Evolutionary conservation across 2,888 invertebrate species (phyloP).

Genomic region (Morinoia aosen): DNA sequence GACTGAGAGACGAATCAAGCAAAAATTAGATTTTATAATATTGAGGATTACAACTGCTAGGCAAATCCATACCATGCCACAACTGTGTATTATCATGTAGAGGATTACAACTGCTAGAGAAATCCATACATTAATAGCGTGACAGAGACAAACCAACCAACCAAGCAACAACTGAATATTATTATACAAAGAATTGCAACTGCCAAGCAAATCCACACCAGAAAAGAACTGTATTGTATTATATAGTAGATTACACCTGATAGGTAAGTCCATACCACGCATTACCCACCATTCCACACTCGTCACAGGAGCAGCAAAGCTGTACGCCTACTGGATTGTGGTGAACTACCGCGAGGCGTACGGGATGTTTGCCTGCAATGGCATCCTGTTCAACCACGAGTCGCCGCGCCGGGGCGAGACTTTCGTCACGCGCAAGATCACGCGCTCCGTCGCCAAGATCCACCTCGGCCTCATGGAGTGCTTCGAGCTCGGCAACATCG

Average conservation of each 20-base stretch:
- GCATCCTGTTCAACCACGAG: slow-evolving; percentile 96
- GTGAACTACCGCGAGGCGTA: slow-evolving; percentile 96
- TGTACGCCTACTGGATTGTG: slow-evolving; percentile 96
- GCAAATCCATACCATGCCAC: too few species aligned
- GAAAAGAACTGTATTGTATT: too few species aligned
- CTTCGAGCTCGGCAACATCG: slow-evolving; percentile 93
- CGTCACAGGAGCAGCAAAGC: slow-evolving; percentile 88
- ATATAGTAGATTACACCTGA: too few species aligned
- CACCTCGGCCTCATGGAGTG: slow-evolving; percentile 86
- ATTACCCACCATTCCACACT: background rate
- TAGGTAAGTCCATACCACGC: background rate
- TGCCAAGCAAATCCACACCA: background rate
- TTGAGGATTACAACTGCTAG: too few species aligned
- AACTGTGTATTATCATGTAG: too few species aligned
- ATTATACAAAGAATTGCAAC: too few species aligned
- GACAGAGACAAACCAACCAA: too few species aligned
- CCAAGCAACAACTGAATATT: too few species aligned
- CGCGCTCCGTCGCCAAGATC: slow-evolving; percentile 97
- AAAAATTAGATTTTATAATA: too few species aligned
- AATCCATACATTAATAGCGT: too few species aligned
- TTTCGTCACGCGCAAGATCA: slow-evolving; percentile 98
- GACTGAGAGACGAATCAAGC: too few species aligned
- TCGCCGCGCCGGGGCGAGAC: slow-evolving; percentile 96
- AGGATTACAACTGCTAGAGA: too few species aligned
- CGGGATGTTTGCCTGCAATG: slow-evolving; percentile 95